Conservation (phyloP, 2,113 vertebrate genomes). For the Polypterus bichir region DNA sequence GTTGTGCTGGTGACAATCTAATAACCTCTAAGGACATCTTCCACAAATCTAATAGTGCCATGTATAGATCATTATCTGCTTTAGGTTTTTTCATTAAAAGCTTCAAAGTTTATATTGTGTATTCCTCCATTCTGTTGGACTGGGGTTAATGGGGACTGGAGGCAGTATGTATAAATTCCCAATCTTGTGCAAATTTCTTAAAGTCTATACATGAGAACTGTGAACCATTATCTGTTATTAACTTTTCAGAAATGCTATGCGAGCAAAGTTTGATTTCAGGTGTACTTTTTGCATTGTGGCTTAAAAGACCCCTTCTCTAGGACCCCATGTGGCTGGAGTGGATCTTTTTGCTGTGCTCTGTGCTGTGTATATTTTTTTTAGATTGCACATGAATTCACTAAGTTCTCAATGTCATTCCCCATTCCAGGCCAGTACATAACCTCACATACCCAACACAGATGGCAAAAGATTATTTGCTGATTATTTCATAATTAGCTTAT, state of each 20-base stretch:
- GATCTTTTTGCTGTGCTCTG: slow-evolving; percentile 10
- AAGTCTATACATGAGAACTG: slow-evolving; percentile 4
- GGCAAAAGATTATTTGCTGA: too few species aligned
- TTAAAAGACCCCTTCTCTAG: slow-evolving; percentile 13
- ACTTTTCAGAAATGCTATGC: slow-evolving; percentile 12
- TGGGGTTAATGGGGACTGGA: slow-evolving; percentile 3
- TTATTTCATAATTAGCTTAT: too few species aligned
- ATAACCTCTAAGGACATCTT: neutral
- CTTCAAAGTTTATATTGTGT: slow-evolving; percentile 12
- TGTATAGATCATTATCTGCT: slow-evolving; percentile 1
- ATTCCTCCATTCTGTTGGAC: slow-evolving; percentile 7
- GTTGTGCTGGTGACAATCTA: slow-evolving; percentile 8
- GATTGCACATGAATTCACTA: slow-evolving; percentile 10
- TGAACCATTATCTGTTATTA: slow-evolving; percentile 10
- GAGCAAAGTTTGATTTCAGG: slow-evolving; percentile 11
- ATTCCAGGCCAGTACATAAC: slow-evolving; percentile 13
- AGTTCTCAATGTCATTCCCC: neutral
- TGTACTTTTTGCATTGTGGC: slow-evolving; percentile 12
- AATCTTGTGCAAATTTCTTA: slow-evolving; percentile 11
- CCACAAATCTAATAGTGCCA: too few species aligned
- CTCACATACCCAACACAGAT: slow-evolving; percentile 5
- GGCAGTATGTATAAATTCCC: slow-evolving; percentile 7
- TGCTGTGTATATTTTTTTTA: slow-evolving; percentile 5
- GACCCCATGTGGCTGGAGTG: slow-evolving; percentile 10
- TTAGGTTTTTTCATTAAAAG: slow-evolving; percentile 13